Percentiles rank a stretch among this genome's conserved stretches.
Conservation (phyloP, 1,140 invertebrate genomes). For the Drosophila yakuba region DNA sequence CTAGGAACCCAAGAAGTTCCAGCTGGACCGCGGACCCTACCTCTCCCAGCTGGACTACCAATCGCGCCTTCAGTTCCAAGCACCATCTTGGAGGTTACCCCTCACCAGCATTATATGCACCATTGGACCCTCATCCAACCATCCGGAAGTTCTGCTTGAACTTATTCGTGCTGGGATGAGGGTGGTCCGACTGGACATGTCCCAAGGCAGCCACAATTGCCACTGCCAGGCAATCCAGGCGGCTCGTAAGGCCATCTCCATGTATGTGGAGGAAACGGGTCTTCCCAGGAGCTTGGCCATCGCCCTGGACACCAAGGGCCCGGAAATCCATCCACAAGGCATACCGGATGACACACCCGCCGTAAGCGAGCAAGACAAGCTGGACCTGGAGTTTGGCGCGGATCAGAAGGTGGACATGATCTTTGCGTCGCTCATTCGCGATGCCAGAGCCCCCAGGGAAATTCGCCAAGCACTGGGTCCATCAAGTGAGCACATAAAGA, state of each 20-base stretch:
- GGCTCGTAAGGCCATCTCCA: slow-evolving; percentile 91
- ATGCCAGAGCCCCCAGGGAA: slow-evolving; percentile 94
- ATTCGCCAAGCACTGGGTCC: slow-evolving; percentile 95
- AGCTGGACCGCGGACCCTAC: slow-evolving; percentile 49
- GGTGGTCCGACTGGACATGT: slow-evolving; percentile 98
- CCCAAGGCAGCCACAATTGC: slow-evolving; percentile 97
- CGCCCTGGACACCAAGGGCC: slow-evolving; percentile 98
- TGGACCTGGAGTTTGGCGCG: slow-evolving; percentile 96
- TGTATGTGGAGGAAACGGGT: slow-evolving; percentile 88
- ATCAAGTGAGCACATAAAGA: slow-evolving; percentile 95
- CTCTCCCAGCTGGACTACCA: slow-evolving; percentile 91
- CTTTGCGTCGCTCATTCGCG: slow-evolving; percentile 98
- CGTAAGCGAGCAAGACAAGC: slow-evolving; percentile 98
- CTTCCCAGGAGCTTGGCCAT: slow-evolving; percentile 87
- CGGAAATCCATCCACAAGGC: slow-evolving; percentile 98
- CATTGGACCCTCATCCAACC: slow-evolving; percentile 93
- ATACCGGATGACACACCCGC: slow-evolving; percentile 97
- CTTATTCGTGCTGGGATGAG: slow-evolving; percentile 99
- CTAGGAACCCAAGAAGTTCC: neutral
- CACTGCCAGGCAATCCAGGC: slow-evolving; percentile 95
- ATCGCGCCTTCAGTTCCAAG: slow-evolving; percentile 95
- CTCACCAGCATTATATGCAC: slow-evolving; percentile 97
- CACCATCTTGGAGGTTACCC: slow-evolving; percentile 89
- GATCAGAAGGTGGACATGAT: slow-evolving; percentile 98
- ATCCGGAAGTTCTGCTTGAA: slow-evolving; percentile 92